phyloP scores from a whole-genome alignment of 2,797 vertebrate genomes.

The Morus bassanus region DNA sequence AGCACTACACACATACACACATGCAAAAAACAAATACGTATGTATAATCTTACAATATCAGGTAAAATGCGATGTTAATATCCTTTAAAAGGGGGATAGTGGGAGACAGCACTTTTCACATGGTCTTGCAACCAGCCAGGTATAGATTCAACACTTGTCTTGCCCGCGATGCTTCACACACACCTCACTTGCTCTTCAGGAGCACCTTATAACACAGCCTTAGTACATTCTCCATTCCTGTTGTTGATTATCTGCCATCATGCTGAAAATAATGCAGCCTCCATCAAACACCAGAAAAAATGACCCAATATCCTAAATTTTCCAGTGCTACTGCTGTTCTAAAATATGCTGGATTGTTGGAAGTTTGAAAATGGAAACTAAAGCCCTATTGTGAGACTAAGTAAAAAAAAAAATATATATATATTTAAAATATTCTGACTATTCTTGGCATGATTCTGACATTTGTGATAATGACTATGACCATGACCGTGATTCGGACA shows the following conservation, averaged over 20 bases:
- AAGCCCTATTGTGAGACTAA: not conserved
- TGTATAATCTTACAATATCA: not conserved
- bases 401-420: not conserved
- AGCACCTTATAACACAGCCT: not conserved
- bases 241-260: not conserved
- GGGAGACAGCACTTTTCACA: not conserved
- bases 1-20: not conserved
- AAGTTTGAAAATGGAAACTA: not conserved
- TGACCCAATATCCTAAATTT: not conserved
- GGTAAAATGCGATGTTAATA: not conserved
- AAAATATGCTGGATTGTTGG: not conserved
- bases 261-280: not conserved
- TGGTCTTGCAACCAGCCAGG: not conserved
- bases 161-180: not conserved
- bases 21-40: not conserved
- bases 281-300: not conserved
- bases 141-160: not conserved
- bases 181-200: not conserved
- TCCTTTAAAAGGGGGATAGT: not conserved
- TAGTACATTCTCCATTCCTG: not conserved
- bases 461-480: not conserved
- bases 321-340: not conserved
- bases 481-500: not conserved
- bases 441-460: not conserved
- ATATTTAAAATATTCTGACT: not conserved